Conservation (phyloP, 1,140 invertebrate species). For the Papilio glaucus region DNA sequence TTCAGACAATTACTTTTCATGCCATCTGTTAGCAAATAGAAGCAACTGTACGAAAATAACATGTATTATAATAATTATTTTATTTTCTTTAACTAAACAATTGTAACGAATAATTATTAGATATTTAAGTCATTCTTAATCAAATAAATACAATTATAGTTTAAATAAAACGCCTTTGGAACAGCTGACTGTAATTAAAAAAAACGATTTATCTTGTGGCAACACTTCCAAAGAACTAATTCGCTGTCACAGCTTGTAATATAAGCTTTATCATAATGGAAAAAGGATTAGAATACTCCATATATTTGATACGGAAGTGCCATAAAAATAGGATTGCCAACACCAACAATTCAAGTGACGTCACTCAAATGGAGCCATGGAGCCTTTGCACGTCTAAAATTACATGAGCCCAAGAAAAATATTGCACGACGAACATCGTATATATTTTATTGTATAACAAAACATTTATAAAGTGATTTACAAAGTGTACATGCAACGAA, state of each 20-base stretch:
- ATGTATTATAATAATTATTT: too few relatives aligned
- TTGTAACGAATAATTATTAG: not conserved
- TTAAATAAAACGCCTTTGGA: conserved; percentile 43
- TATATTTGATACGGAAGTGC: conserved; percentile 72
- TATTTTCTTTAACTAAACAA: not conserved
- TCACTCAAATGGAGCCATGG: conserved; percentile 70
- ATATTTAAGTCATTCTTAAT: not conserved
- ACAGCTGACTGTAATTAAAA: conserved; percentile 37
- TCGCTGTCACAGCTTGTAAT: conserved; percentile 53
- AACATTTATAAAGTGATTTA: conserved; percentile 61
- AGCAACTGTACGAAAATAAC: not conserved
- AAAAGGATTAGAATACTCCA: conserved; percentile 66
- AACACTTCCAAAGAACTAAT: conserved; percentile 52
- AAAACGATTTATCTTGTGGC: conserved; percentile 50
- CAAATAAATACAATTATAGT: not conserved
- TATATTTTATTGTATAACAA: conserved; percentile 66
- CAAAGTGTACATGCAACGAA: conserved; percentile 59
- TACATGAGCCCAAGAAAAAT: conserved; percentile 74
- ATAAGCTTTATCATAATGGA: conserved; percentile 61
- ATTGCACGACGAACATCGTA: conserved; percentile 64
- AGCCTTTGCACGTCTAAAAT: conserved; percentile 78
- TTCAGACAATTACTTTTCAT: not conserved
- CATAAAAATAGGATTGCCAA: conserved; percentile 82
- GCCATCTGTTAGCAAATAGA: conserved; percentile 8
- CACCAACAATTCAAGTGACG: conserved; percentile 80